Evolutionary conservation across 2,113 vertebrate species (phyloP).

Genomic region (Plecturocebus donacophilus): DNA sequence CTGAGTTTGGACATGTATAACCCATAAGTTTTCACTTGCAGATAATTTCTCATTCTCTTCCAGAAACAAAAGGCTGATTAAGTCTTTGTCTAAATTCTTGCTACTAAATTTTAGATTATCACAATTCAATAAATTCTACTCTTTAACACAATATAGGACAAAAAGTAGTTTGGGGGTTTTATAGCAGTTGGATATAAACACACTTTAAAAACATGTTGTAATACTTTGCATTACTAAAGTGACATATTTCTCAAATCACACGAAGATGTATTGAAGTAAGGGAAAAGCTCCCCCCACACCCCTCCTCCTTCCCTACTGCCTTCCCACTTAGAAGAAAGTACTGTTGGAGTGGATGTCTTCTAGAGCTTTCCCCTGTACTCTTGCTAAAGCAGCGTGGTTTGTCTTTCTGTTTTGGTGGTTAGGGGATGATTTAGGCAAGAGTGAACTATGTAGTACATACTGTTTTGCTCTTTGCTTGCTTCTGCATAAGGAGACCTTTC

Average conservation of each 20-base stretch:
- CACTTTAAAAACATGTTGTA: not conserved
- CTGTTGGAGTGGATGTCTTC: not conserved
- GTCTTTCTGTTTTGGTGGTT: not conserved
- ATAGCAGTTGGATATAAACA: not conserved
- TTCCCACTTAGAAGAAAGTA: no score
- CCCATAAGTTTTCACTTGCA: not conserved
- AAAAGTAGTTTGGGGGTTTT: not conserved
- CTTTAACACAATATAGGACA: not conserved
- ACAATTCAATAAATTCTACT: not conserved
- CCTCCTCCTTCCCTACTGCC: not conserved
- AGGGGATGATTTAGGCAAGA: not conserved
- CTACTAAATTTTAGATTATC: not conserved
- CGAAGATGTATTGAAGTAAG: not conserved
- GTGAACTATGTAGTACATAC: rapidly evolving
- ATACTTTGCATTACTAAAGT: not conserved
- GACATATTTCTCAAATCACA: not conserved
- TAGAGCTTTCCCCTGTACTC: not conserved
- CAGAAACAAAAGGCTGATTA: not conserved
- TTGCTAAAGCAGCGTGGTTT: not conserved
- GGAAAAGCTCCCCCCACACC: no score
- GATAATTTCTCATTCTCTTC: not conserved
- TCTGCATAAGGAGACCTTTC: not conserved
- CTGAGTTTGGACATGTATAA: not conserved
- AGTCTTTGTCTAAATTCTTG: not conserved
- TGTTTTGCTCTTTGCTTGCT: not conserved